Evolutionary conservation across 2,888 invertebrate species (phyloP), one percentile per base, ranked within the genome.

Genomic region (Patella depressa): DNA sequence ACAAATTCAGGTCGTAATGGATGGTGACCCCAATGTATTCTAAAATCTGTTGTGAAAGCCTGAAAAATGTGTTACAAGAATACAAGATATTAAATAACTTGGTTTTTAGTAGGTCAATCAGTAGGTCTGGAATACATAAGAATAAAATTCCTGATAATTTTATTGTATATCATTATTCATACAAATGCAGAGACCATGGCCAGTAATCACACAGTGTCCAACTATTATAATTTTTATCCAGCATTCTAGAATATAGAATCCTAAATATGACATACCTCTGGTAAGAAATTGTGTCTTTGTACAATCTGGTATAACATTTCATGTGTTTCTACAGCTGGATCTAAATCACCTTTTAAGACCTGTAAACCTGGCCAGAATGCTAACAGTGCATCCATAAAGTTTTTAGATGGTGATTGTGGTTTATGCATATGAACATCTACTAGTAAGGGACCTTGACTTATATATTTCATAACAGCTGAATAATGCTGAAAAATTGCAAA

Each of bases 321-420:
- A 90, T 99, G 99, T 0, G 98, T 98, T 93, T 98, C 98, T n/a
- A 99, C 97, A 0, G 99, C 99, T 12, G 98, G 97, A 88, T 97
- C 95, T 15, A 99, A 94, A 91, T 99, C 99, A 0, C 99, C 99
- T 87, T 94, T 95, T 71, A 95, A 89, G 5, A 95, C 95, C 93
- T 98, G 98, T 19, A 99, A 93, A 0, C 98, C 99, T 0, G 99
- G 99, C 98, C 99, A 99, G 92, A 99, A 99, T 7, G 99, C 99
- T 72, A 98, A 93, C 79, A 99, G 92, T 0, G 99, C 96, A 92
- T 99, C 99, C 98, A 99, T 98, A 91, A 97, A 99, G 92, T 98
- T 97, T 78, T 97, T 94, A 0, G 98, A 96, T 90, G 97, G 97
- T 1, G 97, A 95, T 88, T 97, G 96, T 0, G 99, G 99, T 85